phyloP scores from a whole-genome alignment of 1,140 invertebrate genomes.

The Oscheius sp. region DNA sequence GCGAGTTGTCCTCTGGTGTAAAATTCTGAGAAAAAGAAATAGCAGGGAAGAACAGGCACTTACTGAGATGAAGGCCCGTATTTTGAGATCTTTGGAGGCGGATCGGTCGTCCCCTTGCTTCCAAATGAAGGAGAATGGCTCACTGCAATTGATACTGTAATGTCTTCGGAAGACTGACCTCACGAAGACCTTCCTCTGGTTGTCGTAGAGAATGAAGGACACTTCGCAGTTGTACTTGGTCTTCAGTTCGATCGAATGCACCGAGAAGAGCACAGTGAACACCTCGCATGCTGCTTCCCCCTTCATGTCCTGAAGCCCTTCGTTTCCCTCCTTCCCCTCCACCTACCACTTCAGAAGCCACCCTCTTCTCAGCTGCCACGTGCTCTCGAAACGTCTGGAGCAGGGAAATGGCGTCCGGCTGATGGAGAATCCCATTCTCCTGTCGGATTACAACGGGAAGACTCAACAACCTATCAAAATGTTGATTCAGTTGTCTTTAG shows the following conservation, averaged over 20 bases:
- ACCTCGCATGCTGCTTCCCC: not conserved
- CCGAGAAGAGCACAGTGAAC: slow-evolving; percentile 16
- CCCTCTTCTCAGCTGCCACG: slow-evolving; percentile 17
- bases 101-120: not conserved
- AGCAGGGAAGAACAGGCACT: slow-evolving; percentile 30
- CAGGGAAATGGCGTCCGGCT: slow-evolving; percentile 39
- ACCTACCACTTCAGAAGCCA: not conserved
- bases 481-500: not conserved
- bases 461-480: slow-evolving; percentile 1
- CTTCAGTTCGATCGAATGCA: slow-evolving; percentile 28
- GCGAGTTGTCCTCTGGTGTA: slow-evolving; percentile 11
- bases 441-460: slow-evolving; percentile 50
- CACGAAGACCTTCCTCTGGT: slow-evolving; percentile 31
- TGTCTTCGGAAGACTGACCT: slow-evolving; percentile 4
- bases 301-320: slow-evolving; percentile 12
- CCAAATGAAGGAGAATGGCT: slow-evolving; percentile 41
- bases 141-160: slow-evolving; percentile 21
- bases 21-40: slow-evolving; percentile 5
- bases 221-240: slow-evolving; percentile 39
- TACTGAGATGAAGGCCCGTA: slow-evolving; percentile 23
- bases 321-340: too few species aligned
- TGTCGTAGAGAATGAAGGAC: slow-evolving; percentile 23
- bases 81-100: slow-evolving; percentile 16
- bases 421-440: slow-evolving; percentile 34
- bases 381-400: slow-evolving; percentile 43